Evolutionary conservation across 2,888 invertebrate species (phyloP).

Genomic region (Cataglyphis altisquamis): DNA sequence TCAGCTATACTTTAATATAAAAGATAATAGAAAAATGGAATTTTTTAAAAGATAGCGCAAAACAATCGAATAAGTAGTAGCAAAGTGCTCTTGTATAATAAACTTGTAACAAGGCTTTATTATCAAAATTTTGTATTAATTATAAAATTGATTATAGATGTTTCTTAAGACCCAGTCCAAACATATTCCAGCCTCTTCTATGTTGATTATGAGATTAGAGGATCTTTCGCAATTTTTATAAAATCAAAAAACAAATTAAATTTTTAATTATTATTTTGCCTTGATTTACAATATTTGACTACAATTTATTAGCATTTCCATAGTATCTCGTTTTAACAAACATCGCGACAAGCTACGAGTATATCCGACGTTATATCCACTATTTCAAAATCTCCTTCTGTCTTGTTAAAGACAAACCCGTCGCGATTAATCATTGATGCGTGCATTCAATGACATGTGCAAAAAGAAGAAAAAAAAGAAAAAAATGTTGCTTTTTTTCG

Average conservation of each 20-base stretch:
- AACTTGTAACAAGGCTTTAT: neutral
- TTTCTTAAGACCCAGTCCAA: neutral
- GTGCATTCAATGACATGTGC: neutral
- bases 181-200: neutral
- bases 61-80: neutral
- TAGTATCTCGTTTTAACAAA: neutral
- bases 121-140: conserved; percentile 13
- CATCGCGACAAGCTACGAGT: neutral
- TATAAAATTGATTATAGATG: too few species aligned
- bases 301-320: neutral
- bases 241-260: neutral
- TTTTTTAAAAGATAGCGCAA: neutral
- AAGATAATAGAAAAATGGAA: neutral
- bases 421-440: neutral
- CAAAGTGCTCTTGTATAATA: neutral
- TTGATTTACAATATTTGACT: neutral
- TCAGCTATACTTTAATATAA: neutral
- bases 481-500: neutral
- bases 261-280: neutral
- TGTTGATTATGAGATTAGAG: neutral
- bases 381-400: neutral
- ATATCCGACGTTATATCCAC: neutral
- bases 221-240: neutral
- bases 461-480: neutral
- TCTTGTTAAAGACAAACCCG: neutral